Conservation (phyloP, 2,888 invertebrate species). For the Trisateles emortualis region DNA sequence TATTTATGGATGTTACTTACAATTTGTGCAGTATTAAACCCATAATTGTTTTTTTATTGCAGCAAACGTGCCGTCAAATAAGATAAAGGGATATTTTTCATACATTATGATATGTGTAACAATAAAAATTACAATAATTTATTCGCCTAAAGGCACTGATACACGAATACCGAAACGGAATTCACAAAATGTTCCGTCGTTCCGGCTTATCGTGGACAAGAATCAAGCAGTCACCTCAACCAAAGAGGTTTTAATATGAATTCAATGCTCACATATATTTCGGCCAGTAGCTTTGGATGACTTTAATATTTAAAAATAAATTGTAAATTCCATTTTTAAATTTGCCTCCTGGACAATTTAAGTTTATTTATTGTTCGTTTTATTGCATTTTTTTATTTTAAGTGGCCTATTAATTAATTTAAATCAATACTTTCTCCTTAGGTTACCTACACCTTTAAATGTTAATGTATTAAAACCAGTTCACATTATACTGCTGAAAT, state of each 20-base stretch:
- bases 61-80: background rate
- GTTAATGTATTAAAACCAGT: too few species aligned
- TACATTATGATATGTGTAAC: constrained; percentile 35
- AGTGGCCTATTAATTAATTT: background rate
- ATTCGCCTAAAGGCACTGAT: constrained; percentile 41
- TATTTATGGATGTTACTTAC: too few species aligned
- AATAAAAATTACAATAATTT: constrained; percentile 42
- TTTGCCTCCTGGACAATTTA: background rate
- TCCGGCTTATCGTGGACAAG: constrained; percentile 39
- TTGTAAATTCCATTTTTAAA: background rate
- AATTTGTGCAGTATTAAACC: too few species aligned
- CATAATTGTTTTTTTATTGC: background rate
- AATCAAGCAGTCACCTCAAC: constrained; percentile 30
- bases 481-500: too few species aligned
- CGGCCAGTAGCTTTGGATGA: constrained; percentile 15
- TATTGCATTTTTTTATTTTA: background rate
- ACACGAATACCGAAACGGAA: constrained; percentile 39
- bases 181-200: constrained; percentile 28
- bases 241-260: constrained; percentile 31
- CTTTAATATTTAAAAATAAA: constrained; percentile 15
- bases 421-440: too few species aligned
- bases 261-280: constrained; percentile 45
- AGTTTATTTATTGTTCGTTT: background rate
- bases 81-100: constrained; percentile 8
- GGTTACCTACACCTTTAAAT: too few species aligned